Percentiles rank a stretch among this genome's conserved stretches.
Conservation (phyloP, 2,797 vertebrate species). For the Chaunax sp. region DNA sequence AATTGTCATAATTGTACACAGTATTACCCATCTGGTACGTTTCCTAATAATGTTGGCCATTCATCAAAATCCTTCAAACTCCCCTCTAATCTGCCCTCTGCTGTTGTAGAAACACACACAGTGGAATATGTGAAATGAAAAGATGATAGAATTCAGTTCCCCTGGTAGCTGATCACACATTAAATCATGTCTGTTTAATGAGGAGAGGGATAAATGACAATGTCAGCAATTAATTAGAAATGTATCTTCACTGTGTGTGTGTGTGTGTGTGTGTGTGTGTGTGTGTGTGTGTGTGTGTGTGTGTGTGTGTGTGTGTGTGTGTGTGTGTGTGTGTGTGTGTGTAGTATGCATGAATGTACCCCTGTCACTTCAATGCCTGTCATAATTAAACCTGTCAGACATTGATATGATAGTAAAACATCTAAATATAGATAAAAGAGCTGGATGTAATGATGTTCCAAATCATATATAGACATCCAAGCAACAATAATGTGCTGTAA, state of each 20-base stretch:
- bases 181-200: conserved; percentile 82
- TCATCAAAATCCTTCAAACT: conserved; percentile 70
- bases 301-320: neutral
- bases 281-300: neutral
- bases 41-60: conserved; percentile 65
- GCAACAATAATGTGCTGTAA: conserved; percentile 66
- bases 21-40: conserved; percentile 69
- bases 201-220: conserved; percentile 78
- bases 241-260: conserved; percentile 65
- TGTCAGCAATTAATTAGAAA: conserved; percentile 79
- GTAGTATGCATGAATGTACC: conserved; percentile 25
- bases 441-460: conserved; percentile 51
- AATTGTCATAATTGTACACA: conserved; percentile 72
- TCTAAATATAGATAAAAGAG: conserved; percentile 44
- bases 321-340: neutral
- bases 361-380: conserved; percentile 62
- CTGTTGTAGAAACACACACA: conserved; percentile 23
- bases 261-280: neutral
- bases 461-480: conserved; percentile 62
- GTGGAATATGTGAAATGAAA: conserved; percentile 40
- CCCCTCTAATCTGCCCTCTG: conserved; percentile 65
- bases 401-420: conserved; percentile 55
- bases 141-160: conserved; percentile 66
- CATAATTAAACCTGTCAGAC: conserved; percentile 72
- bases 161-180: conserved; percentile 71